A percentile compares a stretch with the other conserved stretches of the same genome.
phyloP scores from a whole-genome alignment of 1,140 invertebrate genomes.

The Caenorhabditis elegans region WBcel235 BX284605.5:12172001-12172500 shows the following conservation, averaged over 20 bases:
- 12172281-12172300: background rate
- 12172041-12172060: no score
- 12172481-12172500: no score
- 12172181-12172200: background rate
- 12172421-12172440: background rate
- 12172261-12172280: background rate
- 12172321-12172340: background rate
- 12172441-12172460: background rate
- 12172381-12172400: background rate
- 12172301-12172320: background rate
- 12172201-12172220: background rate
- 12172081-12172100: no score
- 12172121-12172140: no score
- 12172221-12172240: background rate
- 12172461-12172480: no score
- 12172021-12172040: no score
- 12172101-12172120: no score
- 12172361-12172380: background rate
- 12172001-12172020: no score
- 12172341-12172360: slow-evolving; percentile 6
- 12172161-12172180: background rate
- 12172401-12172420: slow-evolving; percentile 5
- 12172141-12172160: no score
- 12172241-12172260: background rate
- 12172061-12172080: no score